phyloP scores from a whole-genome alignment of 2,888 invertebrate species.

The Melieria omissa region DNA sequence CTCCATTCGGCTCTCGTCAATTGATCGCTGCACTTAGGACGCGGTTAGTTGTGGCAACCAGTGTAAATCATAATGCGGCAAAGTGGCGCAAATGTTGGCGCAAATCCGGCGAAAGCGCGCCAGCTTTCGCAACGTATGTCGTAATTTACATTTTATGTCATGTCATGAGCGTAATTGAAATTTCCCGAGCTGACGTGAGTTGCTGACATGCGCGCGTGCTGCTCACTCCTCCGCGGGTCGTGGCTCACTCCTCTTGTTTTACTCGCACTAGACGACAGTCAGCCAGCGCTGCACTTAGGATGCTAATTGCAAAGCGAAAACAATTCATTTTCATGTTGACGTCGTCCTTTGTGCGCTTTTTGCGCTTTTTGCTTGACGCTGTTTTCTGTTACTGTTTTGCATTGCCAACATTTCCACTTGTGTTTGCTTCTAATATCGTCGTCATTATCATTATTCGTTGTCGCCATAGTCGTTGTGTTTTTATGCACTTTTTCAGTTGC shows the following conservation, averaged over 20 bases:
- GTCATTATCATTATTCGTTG: too few species aligned
- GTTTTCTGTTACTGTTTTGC: conserved; percentile 16
- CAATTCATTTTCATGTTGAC: conserved; percentile 24
- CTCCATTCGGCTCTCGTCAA: too few species aligned
- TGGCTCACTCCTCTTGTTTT: conserved; percentile 5
- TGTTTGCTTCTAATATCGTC: not conserved
- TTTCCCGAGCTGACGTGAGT: conserved; percentile 37
- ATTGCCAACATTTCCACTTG: conserved; percentile 30
- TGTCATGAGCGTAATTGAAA: conserved; percentile 58
- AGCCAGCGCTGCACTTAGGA: not conserved
- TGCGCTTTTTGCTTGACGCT: conserved; percentile 4
- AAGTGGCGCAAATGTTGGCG: too few species aligned
- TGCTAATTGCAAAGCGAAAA: conserved; percentile 33
- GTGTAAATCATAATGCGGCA: too few species aligned
- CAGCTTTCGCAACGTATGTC: too few species aligned
- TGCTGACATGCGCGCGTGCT: not conserved
- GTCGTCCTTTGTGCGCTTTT: conserved; percentile 10
- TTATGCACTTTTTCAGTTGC: too few species aligned
- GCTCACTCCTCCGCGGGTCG: too few species aligned
- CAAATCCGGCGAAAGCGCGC: too few species aligned
- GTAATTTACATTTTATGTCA: conserved; percentile 58
- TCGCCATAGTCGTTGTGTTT: too few species aligned
- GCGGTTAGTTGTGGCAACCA: too few species aligned
- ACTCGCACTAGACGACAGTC: not conserved
- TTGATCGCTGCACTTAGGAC: too few species aligned